Conservation (phyloP, 2,797 vertebrate genomes). For the Enteromius trimaculatus region DNA sequence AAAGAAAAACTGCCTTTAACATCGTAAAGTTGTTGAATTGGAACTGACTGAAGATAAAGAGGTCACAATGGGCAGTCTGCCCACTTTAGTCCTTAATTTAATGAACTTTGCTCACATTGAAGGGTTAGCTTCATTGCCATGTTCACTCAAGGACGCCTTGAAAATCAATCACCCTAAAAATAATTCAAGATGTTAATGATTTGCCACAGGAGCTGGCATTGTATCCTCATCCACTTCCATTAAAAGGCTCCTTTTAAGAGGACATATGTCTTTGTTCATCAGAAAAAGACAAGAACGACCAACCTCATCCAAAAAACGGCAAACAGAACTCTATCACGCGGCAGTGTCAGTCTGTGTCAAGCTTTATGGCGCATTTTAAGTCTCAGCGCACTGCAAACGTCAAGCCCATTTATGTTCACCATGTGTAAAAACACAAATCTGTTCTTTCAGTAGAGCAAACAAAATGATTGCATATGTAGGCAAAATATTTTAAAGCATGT, state of each 20-base stretch:
- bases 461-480: background rate
- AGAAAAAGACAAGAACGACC: background rate
- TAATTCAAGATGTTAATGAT: slow-evolving; percentile 20
- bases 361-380: slow-evolving; percentile 6
- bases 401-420: background rate
- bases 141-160: slow-evolving; percentile 15
- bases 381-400: background rate
- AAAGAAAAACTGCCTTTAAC: slow-evolving; percentile 16
- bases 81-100: slow-evolving; percentile 24
- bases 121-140: slow-evolving; percentile 33
- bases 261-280: background rate
- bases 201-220: background rate
- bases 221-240: background rate
- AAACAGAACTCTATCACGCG: background rate
- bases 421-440: background rate
- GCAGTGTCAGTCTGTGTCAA: background rate
- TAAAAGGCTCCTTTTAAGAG: background rate
- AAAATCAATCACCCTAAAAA: slow-evolving; percentile 25
- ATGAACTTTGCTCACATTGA: slow-evolving; percentile 36
- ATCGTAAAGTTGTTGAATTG: background rate
- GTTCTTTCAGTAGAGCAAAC: background rate
- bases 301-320: background rate
- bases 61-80: background rate
- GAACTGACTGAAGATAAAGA: background rate
- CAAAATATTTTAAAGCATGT: background rate